Base-by-base conservation (phyloP, 2,113 vertebrate species). In the Oreochromis spilurus region DNA sequence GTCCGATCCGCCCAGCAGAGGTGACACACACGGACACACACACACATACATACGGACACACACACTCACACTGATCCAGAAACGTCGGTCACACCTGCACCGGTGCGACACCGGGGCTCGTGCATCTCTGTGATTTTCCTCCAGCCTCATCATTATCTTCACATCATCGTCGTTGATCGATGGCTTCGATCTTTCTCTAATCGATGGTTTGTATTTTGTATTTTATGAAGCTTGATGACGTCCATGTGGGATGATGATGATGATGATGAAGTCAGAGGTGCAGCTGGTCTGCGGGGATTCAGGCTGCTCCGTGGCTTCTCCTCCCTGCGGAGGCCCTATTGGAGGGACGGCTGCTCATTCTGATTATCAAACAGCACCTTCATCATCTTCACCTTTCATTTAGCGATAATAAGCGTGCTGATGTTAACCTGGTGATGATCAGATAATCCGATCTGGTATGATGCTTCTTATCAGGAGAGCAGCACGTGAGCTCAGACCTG, bases 1-100 rank as follows among this genome's bases (percentile, higher is more conserved):
- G 50, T 77, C 83, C 54, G 84, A 94, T 65, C 90, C 93, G 84
- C 91, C 91, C 85, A 90, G 83, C 86, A 92, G 86, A 93, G 93
- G 93, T 94, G 83, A 94, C 40, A 48, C 83, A 60, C 81, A 16
- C 40, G 24, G 75, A 55, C 60, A 40, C 87, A 43, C 29, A 21
- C 43, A 67, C 57, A 43, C 38, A 79, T 34, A 67, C 57, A 55
- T 70, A 60, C 21, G 13, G 26, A 52, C 26, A 36, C 82, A n/a
- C 21, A 72, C 52, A 5, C 29, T 29, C 26, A 57, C 34, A 7
- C 4, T 24, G 43, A 79, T 84, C 55, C 52, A 82, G 14, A 70
- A 70, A 58, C 77, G 50, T 79, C 80, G 57, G 43, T 83, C 53
- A 26, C 78, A 90, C 45, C 82, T 70, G 85, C 55, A 65, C 79